Percentiles rank a stretch among this genome's conserved stretches.
phyloP scores from a whole-genome alignment of 1,140 invertebrate genomes.

The Ostrea denselamellosa region DNA sequence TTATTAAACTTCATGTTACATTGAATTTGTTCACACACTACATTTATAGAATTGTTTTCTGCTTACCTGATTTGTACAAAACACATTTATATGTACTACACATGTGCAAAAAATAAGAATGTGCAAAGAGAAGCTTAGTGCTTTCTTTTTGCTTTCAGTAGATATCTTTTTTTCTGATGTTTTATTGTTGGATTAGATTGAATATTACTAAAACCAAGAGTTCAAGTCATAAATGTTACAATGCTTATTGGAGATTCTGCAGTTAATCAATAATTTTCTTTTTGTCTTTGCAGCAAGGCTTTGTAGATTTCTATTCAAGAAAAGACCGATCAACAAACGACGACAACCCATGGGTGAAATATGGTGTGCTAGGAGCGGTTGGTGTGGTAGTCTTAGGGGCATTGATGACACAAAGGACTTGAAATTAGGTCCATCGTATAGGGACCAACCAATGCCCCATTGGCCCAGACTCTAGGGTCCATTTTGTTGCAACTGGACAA shows the following conservation, averaged over 20 bases:
- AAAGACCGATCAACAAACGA: conserved; percentile 28
- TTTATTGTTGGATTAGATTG: background rate
- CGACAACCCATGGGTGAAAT: conserved; percentile 51
- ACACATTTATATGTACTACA: no score
- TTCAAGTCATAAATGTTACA: background rate
- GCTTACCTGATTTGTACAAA: no score
- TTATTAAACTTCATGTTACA: no score
- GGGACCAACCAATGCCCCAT: background rate
- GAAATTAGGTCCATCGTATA: background rate
- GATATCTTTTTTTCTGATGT: background rate
- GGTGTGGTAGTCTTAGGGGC: conserved; percentile 49
- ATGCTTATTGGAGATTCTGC: background rate
- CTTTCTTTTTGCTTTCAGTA: background rate
- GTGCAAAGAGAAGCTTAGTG: background rate
- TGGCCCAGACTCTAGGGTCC: background rate
- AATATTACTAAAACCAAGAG: background rate
- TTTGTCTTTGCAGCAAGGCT: conserved; percentile 53
- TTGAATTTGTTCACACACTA: no score
- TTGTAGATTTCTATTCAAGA: conserved; percentile 52
- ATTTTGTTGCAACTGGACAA: background rate
- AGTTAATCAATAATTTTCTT: background rate
- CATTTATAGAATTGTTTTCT: no score
- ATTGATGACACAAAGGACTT: conserved; percentile 51
- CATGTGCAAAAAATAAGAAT: background rate
- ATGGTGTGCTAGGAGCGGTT: conserved; percentile 46